These are phyloP conservation scores for Trichogramma pretiosum DNA, from an alignment of 1,140 invertebrate species.

Conservation along the genomic window DNA sequence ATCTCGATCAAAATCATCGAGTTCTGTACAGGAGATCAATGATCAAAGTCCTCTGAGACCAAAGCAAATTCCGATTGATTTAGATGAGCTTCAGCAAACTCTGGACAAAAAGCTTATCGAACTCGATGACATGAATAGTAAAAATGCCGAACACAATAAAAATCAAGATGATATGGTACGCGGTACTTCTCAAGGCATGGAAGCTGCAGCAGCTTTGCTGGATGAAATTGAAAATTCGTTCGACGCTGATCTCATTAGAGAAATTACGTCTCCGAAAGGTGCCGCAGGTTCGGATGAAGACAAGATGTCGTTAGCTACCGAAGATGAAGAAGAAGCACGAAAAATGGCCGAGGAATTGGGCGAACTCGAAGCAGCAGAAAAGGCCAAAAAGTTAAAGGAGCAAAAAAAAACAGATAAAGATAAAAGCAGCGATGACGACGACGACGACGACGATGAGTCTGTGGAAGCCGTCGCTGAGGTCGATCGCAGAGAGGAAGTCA, in stretches of 20 bases:
- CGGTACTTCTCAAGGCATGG: neutral
- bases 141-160: too few relatives aligned
- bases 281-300: neutral
- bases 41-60: too few relatives aligned
- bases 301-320: too few relatives aligned
- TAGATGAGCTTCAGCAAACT: conserved; percentile 14
- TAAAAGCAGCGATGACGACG: neutral
- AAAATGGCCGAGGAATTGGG: neutral
- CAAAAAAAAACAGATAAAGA: conserved; percentile 1
- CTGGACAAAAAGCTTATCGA: conserved; percentile 13
- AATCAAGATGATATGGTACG: too few relatives aligned
- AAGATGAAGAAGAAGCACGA: conserved; percentile 17
- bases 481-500: conserved; percentile 1
- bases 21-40: too few relatives aligned
- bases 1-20: too few relatives aligned
- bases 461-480: neutral
- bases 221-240: conserved; percentile 6
- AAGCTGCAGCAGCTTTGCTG: neutral
- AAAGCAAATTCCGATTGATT: conserved; percentile 9
- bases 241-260: neutral
- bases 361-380: neutral
- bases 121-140: too few relatives aligned
- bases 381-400: neutral
- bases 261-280: neutral
- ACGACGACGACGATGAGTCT: neutral